A percentile compares a stretch with the other conserved stretches of the same genome.
Evolutionary conservation across 2,113 vertebrate genomes (phyloP).

Genomic region (Mesitornis unicolor): DNA sequence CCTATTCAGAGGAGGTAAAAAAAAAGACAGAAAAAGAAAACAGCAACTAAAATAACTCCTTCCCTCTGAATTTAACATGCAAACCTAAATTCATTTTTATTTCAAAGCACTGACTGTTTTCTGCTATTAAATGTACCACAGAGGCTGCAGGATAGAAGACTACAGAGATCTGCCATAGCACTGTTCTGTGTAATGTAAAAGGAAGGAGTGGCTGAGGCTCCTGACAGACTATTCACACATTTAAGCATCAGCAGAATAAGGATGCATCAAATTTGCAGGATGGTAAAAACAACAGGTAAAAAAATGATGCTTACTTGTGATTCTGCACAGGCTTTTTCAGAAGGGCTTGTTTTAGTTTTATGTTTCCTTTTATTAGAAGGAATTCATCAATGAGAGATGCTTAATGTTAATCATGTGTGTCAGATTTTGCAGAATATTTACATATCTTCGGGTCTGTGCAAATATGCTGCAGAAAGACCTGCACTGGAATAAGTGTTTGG

Average conservation of each 20-base stretch:
- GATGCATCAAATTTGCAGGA: background rate
- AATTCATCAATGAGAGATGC: background rate
- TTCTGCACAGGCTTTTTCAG: background rate
- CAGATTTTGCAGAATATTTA: background rate
- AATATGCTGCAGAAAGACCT: background rate
- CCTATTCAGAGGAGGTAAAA: background rate
- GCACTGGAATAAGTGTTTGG: background rate
- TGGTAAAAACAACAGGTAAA: background rate
- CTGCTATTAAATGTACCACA: background rate
- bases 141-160: background rate
- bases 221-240: background rate
- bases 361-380: background rate
- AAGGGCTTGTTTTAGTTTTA: background rate
- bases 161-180: background rate
- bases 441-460: background rate
- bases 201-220: background rate
- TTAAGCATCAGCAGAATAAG: background rate
- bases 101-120: conserved; percentile 11
- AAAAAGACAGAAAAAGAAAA: background rate
- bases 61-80: background rate
- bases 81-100: background rate
- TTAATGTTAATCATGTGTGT: background rate
- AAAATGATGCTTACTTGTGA: background rate
- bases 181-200: background rate
- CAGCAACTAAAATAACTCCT: background rate